phyloP scores from a whole-genome alignment of 2,113 vertebrate genomes.

The Aviceda subcristata region DNA sequence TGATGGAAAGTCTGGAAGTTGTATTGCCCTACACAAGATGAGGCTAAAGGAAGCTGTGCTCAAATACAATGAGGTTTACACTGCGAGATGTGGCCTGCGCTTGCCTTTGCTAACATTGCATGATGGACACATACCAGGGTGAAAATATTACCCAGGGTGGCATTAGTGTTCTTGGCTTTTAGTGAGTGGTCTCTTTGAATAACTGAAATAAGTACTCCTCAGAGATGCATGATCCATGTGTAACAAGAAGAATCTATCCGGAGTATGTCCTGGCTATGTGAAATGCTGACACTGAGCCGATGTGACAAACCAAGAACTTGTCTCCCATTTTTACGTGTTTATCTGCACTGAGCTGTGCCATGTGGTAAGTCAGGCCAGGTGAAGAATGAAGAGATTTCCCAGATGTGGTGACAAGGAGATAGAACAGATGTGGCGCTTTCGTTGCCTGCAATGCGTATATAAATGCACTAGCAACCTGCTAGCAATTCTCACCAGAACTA shows the following conservation, averaged over 20 bases:
- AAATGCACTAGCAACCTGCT: neutral
- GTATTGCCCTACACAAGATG: neutral
- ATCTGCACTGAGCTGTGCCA: neutral
- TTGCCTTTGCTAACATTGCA: neutral
- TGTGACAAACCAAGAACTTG: neutral
- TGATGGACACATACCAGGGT: fast-evolving
- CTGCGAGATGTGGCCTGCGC: neutral
- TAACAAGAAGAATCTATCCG: neutral
- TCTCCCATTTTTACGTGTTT: neutral
- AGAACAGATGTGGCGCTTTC: neutral
- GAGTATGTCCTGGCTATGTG: neutral
- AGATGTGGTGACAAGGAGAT: neutral
- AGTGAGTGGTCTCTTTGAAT: neutral
- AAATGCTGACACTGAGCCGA: neutral
- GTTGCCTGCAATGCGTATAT: neutral
- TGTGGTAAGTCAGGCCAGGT: neutral
- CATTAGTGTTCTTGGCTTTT: neutral
- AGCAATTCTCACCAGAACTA: neutral
- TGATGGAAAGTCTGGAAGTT: neutral
- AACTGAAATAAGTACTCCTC: neutral
- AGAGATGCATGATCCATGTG: neutral
- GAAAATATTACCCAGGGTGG: neutral
- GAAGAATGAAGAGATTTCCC: conserved; percentile 26
- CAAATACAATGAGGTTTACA: neutral
- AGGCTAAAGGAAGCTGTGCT: neutral